Base-by-base conservation (phyloP, 2,888 invertebrate species). In the Lochmaea crataegi region DNA sequence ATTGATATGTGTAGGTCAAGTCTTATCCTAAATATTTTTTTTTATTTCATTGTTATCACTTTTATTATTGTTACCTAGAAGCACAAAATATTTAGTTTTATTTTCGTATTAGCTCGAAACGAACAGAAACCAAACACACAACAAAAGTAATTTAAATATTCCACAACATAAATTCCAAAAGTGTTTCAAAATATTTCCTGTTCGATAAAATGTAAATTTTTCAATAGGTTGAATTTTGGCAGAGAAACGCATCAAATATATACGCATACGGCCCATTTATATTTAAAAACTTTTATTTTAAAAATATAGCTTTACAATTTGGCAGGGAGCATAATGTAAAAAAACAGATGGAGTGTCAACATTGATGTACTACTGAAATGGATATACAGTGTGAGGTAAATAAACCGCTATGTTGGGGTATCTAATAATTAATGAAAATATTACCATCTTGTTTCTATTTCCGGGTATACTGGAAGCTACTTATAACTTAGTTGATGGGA, bases 211-310 rank as follows among this genome's bases (percentile, higher is more conserved):
- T 73, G 65, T 77, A 76, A 73, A 80, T 79, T 79, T 82, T 79
- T 79, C 79, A 76, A 78, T 79, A 77, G 77, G 75, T 76, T 78
- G 77, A 79, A 73, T 73, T 80, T 78, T 72, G 72, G 75, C 76
- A 72, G 73, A 77, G 72, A 74, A 78, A 80, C 79, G 79, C 78
- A 80, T 73, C 75, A 76, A 76, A 82, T 77, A 80, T 78, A 82
- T 79, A 81, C 81, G 81, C 83, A 84, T 80, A 85, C 84, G 85
- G 82, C 73, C 83, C 85, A 85, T 86, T 86, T 84, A 83, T 84
- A 84, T 85, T 84, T 83, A 81, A 84, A 85, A 85, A 74, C 77
- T 83, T 85, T 85, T 83, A 85, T 85, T 83, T 79, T 82, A 79
- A 82, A 84, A 82, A 84, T 84, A 84, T 81, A 79, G 80, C 80